Evolutionary conservation across 2,888 invertebrate species (phyloP).

Genomic region (Hyposoter dolosus): DNA sequence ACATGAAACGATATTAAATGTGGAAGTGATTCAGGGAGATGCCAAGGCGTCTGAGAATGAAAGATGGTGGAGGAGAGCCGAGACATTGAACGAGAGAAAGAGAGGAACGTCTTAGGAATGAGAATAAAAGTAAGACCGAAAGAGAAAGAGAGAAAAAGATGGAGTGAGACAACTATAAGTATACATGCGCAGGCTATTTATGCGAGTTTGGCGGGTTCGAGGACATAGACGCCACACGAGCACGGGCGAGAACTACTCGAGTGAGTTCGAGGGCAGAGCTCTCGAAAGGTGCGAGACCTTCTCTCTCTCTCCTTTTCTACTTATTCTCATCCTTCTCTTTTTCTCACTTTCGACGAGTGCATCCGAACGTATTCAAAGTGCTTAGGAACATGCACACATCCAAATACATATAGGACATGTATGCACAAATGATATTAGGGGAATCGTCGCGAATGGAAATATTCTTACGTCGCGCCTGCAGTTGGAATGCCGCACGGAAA

Average conservation of each 20-base stretch:
- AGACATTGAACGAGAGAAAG: constrained; percentile 42
- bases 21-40: constrained; percentile 58
- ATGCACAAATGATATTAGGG: constrained; percentile 53
- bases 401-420: neutral
- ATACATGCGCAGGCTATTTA: constrained; percentile 54
- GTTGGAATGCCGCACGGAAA: constrained; percentile 57
- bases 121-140: neutral
- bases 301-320: constrained; percentile 35
- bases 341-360: constrained; percentile 10
- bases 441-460: constrained; percentile 51
- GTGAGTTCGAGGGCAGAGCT: constrained; percentile 59
- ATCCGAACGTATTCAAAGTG: constrained; percentile 30
- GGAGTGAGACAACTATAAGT: constrained; percentile 31
- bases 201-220: constrained; percentile 59
- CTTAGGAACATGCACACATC: neutral
- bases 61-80: constrained; percentile 25
- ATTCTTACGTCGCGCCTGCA: constrained; percentile 21
- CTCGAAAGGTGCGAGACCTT: constrained; percentile 66
- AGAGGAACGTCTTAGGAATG: constrained; percentile 1
- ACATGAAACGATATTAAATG: constrained; percentile 26
- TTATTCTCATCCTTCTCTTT: constrained; percentile 1
- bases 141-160: constrained; percentile 40
- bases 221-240: constrained; percentile 45
- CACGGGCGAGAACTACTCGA: constrained; percentile 18
- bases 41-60: constrained; percentile 58